phyloP scores from a whole-genome alignment of 1,140 invertebrate species.

The Leptinotarsa lineolata region DNA sequence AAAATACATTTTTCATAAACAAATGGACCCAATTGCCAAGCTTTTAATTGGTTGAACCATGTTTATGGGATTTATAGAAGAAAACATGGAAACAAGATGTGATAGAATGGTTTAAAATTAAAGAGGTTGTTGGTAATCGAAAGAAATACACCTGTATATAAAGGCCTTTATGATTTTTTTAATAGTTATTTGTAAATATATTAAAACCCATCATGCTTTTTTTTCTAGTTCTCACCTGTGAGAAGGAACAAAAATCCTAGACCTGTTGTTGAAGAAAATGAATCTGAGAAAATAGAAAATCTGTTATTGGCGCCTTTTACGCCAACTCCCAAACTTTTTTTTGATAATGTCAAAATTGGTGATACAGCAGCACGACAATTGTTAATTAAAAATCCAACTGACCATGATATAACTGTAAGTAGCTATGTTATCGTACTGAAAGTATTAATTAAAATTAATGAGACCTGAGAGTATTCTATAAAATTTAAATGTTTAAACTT shows the following conservation, averaged over 20 bases:
- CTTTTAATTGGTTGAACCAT: no score
- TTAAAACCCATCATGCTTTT: no score
- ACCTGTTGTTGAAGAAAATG: slow-evolving; percentile 5
- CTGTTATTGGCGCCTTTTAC: slow-evolving; percentile 66
- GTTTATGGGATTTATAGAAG: no score
- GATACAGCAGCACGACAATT: slow-evolving; percentile 59
- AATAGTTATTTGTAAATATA: no score
- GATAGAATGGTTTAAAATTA: no score
- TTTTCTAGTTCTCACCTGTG: slow-evolving; percentile 22
- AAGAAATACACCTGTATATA: no score
- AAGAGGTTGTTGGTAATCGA: no score
- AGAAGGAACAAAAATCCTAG: slow-evolving; percentile 7
- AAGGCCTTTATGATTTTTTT: no score
- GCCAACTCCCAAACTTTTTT: slow-evolving; percentile 64
- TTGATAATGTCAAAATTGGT: slow-evolving; percentile 66
- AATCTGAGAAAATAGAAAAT: slow-evolving; percentile 29
- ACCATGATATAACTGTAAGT: slow-evolving; percentile 61
- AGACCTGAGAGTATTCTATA: neutral
- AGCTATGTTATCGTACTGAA: neutral
- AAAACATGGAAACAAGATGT: no score
- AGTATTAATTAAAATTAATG: neutral
- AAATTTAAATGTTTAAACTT: neutral
- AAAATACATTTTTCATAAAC: no score
- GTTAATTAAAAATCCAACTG: slow-evolving; percentile 63
- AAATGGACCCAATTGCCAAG: no score